These are phyloP conservation scores for Tetraneura akinire DNA, from an alignment of 1,140 invertebrate genomes.

Conservation along the genomic window DNA sequence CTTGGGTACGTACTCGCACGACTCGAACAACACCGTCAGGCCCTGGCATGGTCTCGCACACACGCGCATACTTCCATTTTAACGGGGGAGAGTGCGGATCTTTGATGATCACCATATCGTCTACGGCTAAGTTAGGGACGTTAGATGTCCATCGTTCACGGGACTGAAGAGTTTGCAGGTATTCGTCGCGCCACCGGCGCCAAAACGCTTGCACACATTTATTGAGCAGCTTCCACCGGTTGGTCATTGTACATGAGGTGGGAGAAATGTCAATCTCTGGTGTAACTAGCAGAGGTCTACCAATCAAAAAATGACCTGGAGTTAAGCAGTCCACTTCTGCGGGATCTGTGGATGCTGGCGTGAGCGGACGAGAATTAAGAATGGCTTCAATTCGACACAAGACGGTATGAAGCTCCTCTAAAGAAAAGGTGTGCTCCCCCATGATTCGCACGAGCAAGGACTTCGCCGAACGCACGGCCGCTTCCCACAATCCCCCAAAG, in stretches of 20 bases:
- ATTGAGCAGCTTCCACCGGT: neutral
- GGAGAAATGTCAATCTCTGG: neutral
- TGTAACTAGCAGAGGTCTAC: constrained; percentile 47
- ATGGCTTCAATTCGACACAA: constrained; percentile 56
- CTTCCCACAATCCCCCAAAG: constrained; percentile 35
- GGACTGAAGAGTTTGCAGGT: constrained; percentile 21
- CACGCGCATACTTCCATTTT: neutral
- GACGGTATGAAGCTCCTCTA: constrained; percentile 55
- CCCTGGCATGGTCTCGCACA: neutral
- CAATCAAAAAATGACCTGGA: constrained; percentile 58
- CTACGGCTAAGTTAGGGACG: neutral
- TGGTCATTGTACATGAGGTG: fast-evolving
- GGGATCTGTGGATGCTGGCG: neutral
- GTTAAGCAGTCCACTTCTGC: constrained; percentile 53
- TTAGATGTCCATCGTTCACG: constrained; percentile 22
- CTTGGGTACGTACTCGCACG: neutral
- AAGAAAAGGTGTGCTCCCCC: neutral
- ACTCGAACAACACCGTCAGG: neutral
- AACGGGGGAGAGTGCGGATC: neutral
- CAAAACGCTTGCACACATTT: constrained; percentile 36
- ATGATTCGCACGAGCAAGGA: neutral
- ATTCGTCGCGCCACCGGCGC: neutral
- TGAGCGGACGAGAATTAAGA: constrained; percentile 58
- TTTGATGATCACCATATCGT: neutral
- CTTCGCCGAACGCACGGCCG: neutral